Evolutionary conservation across 2,113 vertebrate genomes (phyloP), one percentile per base, ranked within the genome.

Genomic region (Mus musculus): DNA sequence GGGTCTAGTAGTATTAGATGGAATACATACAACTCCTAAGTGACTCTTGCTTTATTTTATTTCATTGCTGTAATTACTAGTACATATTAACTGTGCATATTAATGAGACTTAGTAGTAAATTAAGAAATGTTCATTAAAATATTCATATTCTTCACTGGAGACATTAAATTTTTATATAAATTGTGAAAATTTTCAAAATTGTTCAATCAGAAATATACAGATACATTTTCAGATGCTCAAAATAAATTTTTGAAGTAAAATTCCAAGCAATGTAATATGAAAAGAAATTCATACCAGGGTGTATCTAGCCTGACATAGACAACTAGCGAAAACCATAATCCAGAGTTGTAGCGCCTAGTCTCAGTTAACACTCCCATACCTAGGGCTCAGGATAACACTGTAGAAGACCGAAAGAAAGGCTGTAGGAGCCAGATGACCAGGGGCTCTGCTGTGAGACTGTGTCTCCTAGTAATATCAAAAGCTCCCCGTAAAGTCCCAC

Each of bases 191-290:
- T 56, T 16, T 36, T n/a, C 76, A 71, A 77, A 94, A 75, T 89
- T 94, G 7, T 81, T 93, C 69, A 92, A 67, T 87, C 77, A 90
- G 56, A 16, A 96, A 78, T 95, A 91, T 24, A 90, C 26, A 95
- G 89, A 93, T 61, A 94, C 6, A 82, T 88, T 61, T 95, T 94
- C 75, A 95, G n/a, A 26, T 90, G n/a, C 42, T 89, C 0, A 87
- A 88, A 82, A 65, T 54, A 13, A 24, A 93, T 72, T 81, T 61
- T 30, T 71, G 24, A 76, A 85, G 73, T 96, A 28, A 91, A 96
- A 97, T 85, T 85, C 72, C 76, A 93, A 91, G n/a, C 76, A 93
- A 69, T 24, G 42, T 88, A 88, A 86, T 94, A 88, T 59, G 16
- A n/a, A 63, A 46, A 69, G 65, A 82, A 85, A 63, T 28, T 56